Evolutionary conservation across 2,797 vertebrate genomes (phyloP).

Genomic region (Sternarchorhynchus goeldii): DNA sequence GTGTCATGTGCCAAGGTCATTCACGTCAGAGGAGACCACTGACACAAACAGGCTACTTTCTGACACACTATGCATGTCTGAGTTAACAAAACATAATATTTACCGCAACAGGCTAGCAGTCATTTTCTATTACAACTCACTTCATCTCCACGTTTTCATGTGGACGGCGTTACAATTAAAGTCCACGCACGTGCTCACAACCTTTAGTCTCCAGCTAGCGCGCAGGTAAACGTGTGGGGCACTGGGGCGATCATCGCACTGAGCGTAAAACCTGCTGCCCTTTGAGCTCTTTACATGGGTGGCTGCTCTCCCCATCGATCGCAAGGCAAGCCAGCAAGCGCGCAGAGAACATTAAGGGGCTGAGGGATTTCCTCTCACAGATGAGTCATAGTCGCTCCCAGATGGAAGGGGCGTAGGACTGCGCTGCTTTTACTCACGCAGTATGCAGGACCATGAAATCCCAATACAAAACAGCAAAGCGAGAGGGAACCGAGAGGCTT

Average conservation of each 20-base stretch:
- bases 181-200: conserved; percentile 29
- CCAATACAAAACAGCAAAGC: conserved; percentile 31
- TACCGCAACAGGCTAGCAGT: not conserved
- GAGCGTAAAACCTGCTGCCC: conserved; percentile 51
- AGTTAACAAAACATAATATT: not conserved
- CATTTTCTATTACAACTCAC: not conserved
- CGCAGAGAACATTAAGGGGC: conserved; percentile 48
- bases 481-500: conserved; percentile 36
- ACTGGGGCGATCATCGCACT: conserved; percentile 29
- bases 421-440: conserved; percentile 41
- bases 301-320: conserved; percentile 62
- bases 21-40: conserved; percentile 7
- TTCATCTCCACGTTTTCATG: not conserved
- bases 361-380: conserved; percentile 58
- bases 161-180: not conserved
- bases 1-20: conserved; percentile 23
- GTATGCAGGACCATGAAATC: conserved; percentile 48
- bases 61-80: not conserved
- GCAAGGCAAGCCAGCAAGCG: conserved; percentile 42
- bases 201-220: conserved; percentile 24
- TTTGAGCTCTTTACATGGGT: conserved; percentile 60
- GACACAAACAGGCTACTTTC: not conserved
- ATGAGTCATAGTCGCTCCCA: conserved; percentile 60
- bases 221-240: conserved; percentile 34
- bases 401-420: conserved; percentile 51